Conservation (phyloP, 2,113 vertebrate species). For the Pachycephala philippinensis region DNA sequence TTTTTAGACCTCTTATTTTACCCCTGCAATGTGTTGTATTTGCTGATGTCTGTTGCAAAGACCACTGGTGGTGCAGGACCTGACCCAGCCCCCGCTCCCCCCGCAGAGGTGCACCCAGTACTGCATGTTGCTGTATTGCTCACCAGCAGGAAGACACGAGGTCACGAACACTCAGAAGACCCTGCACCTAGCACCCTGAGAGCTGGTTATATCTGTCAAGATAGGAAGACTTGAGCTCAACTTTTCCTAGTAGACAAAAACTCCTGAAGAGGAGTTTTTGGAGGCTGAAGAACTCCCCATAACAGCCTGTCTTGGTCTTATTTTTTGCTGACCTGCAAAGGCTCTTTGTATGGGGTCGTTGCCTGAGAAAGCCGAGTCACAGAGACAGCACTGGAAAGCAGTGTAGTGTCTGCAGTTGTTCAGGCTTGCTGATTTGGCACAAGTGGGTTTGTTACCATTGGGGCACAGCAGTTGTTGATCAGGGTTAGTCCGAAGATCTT, state of each 20-base stretch:
- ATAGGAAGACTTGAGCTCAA: not conserved
- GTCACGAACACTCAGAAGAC: not conserved
- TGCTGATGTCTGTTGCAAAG: not conserved
- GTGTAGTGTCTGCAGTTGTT: not conserved
- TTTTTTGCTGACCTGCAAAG: not conserved
- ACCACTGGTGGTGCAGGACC: not conserved
- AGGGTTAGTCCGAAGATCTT: not conserved
- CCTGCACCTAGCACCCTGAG: not conserved
- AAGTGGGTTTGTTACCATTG: not conserved
- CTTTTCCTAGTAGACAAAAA: not conserved
- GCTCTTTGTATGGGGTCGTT: not conserved
- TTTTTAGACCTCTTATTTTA: not conserved
- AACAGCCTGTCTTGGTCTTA: not conserved
- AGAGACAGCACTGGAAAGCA: accelerated
- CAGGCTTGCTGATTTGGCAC: not conserved
- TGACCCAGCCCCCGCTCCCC: not conserved
- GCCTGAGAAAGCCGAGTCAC: not conserved
- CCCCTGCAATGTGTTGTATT: not conserved
- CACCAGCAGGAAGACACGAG: not conserved
- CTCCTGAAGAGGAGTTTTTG: not conserved
- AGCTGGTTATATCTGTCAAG: not conserved
- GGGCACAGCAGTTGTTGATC: not conserved
- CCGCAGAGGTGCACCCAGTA: not conserved
- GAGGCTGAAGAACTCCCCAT: not conserved
- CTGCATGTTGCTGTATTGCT: not conserved